phyloP scores from a whole-genome alignment of 1,140 invertebrate genomes.

The Hycleus cichorii region DNA sequence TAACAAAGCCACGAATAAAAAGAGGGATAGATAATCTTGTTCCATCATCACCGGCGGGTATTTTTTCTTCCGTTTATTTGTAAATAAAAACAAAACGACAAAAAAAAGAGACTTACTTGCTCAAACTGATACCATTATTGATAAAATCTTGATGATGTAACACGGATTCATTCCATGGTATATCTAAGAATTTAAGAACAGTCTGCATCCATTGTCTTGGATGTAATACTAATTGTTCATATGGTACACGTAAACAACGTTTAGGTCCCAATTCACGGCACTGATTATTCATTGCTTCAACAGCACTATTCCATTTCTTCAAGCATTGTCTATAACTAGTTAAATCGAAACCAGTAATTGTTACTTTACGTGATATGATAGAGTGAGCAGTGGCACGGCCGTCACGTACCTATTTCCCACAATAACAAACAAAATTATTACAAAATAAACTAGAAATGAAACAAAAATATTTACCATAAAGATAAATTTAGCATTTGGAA shows the following conservation, averaged over 20 bases:
- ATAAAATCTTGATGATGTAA: slow-evolving; percentile 96
- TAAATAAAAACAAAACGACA: too few species aligned
- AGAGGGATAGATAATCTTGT: too few species aligned
- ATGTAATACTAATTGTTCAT: slow-evolving; percentile 94
- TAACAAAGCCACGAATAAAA: too few species aligned
- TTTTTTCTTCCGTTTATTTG: too few species aligned
- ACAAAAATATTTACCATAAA: slow-evolving; percentile 69
- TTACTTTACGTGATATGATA: slow-evolving; percentile 93
- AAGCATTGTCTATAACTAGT: slow-evolving; percentile 88
- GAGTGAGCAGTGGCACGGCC: slow-evolving; percentile 97
- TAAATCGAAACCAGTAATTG: slow-evolving; percentile 96
- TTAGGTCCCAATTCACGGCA: slow-evolving; percentile 79
- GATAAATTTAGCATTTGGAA: slow-evolving; percentile 88
- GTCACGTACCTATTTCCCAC: slow-evolving; percentile 53
- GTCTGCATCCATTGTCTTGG: slow-evolving; percentile 83
- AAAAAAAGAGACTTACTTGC: slow-evolving; percentile 64
- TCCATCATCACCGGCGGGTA: too few species aligned
- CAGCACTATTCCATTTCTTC: slow-evolving; percentile 93
- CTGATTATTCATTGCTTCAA: slow-evolving; percentile 90
- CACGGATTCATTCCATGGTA: slow-evolving; percentile 94
- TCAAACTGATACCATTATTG: slow-evolving; percentile 86
- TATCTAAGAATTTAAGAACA: slow-evolving; percentile 84
- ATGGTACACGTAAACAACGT: slow-evolving; percentile 80
- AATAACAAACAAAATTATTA: too few species aligned
- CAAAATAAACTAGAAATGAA: too few species aligned